phyloP scores from a whole-genome alignment of 2,113 vertebrate genomes.

The western clawed frog (Xenopus tropicalis) region DNA sequence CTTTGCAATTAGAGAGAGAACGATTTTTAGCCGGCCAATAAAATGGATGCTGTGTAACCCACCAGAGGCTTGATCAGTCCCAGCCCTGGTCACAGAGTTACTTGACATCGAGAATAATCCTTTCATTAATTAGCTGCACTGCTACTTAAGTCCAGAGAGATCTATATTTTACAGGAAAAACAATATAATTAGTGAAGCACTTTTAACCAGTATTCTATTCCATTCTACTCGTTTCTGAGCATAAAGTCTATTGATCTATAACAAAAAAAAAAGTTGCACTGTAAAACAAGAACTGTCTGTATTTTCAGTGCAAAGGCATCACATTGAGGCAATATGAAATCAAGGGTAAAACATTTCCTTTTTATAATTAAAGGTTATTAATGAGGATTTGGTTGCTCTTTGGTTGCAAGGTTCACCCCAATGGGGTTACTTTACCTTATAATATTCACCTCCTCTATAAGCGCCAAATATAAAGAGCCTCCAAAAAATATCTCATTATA shows the following conservation, averaged over 20 bases:
- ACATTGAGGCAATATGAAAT: not conserved
- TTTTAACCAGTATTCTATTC: constrained; percentile 26
- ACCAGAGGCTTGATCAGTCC: not conserved
- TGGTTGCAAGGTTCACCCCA: too few species aligned
- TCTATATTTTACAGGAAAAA: constrained; percentile 38
- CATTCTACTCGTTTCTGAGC: constrained; percentile 1
- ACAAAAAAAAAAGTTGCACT: not conserved
- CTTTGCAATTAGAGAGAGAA: constrained; percentile 24
- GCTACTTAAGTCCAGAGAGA: constrained; percentile 14
- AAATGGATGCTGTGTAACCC: constrained; percentile 2
- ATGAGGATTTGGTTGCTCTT: not conserved
- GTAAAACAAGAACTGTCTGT: not conserved
- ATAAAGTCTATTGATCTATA: not conserved
- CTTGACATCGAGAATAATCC: constrained; percentile 28
- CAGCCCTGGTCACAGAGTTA: constrained; percentile 20
- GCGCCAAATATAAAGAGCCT: too few species aligned
- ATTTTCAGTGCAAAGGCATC: not conserved
- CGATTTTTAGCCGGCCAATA: constrained; percentile 14
- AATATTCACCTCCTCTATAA: too few species aligned
- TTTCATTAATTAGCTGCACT: constrained; percentile 32
- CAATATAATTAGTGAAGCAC: constrained; percentile 31
- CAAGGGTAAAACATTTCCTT: not conserved
- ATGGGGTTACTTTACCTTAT: too few species aligned
- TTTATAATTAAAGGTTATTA: not conserved
- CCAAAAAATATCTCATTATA: too few species aligned